These are phyloP conservation scores for Orchesella flavescens DNA, from an alignment of 2,888 invertebrate genomes.

Conservation along the genomic window DNA sequence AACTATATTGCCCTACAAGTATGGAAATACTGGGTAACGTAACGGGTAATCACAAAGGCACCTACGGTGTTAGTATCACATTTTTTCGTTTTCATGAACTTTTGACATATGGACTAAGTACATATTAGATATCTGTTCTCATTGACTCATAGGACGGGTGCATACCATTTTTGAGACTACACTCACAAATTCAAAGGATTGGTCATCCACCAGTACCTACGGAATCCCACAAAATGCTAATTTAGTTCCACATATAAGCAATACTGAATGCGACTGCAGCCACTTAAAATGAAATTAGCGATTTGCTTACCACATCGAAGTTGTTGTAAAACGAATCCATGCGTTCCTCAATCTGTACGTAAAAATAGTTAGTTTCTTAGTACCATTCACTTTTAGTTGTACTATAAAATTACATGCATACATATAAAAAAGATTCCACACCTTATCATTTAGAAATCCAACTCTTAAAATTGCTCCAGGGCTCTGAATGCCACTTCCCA, in stretches of 20 bases:
- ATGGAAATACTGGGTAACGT: no score
- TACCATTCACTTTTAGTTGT: neutral
- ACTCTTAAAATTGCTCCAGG: slow-evolving; percentile 85
- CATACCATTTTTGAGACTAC: slow-evolving; percentile 38
- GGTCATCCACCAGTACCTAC: slow-evolving; percentile 86
- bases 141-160: neutral
- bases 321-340: slow-evolving; percentile 83
- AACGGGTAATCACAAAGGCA: no score
- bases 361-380: neutral
- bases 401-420: no score
- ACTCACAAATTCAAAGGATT: slow-evolving; percentile 81
- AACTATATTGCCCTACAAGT: no score
- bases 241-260: no score
- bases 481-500: slow-evolving; percentile 86
- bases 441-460: slow-evolving; percentile 91
- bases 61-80: no score
- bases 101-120: no score
- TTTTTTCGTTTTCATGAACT: no score
- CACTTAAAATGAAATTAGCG: neutral
- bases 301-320: slow-evolving; percentile 83
- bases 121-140: no score
- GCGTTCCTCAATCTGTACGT: slow-evolving; percentile 79
- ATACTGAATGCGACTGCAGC: neutral
- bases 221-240: no score
- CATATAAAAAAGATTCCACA: slow-evolving; percentile 71